Base-by-base conservation (phyloP, 2,888 invertebrate genomes). In the Epistrophe eligans region DNA sequence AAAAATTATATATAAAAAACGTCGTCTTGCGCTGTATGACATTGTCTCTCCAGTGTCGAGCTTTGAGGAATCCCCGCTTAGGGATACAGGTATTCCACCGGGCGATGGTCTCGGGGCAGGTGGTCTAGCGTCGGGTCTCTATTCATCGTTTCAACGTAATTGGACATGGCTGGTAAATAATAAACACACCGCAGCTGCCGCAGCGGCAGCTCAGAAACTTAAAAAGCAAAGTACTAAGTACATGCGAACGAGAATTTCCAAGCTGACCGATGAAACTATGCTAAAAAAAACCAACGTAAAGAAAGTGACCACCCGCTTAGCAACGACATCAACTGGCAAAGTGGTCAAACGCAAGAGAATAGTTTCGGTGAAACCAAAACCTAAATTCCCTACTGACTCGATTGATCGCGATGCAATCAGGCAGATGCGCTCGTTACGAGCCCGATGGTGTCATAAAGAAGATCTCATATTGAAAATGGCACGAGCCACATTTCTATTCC, bases 121-220 rank as follows among this genome's bases (percentile, higher is more conserved):
- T 15, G 97, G 97, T 0, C 92, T 96, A 0, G 96, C 97, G 91
- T 95, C 96, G 0, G 93, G 94, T 0, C 93, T 97, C 24, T 97
- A 95, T 93, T 92, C 95, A 0, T 95, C 95, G 90, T 91, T 95
- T 5, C 94, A 94, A 81, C 93, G 95, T 17, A 96, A 95, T 89
- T 96, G 96, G 96, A 94, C 94, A 40, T 94, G 94, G 94, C 89
- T 91, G 4, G 83, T 90, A 5, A 91, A 89, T 24, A 83, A 87
- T 6, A 89, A 89, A 19, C 84, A 81, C 17, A 89, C 77, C 5
- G 60, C 62, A 19, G 72, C 83, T n/a, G 58, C 74, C 35, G 57
- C 67, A 5, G 62, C 80, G 58, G 52, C 88, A 17, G 57, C 74
- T 64, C 64, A 89, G 67, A 76, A 88, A 60, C 58, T 79, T 0